Evolutionary conservation across 2,888 invertebrate genomes (phyloP).

Genomic region (Macrostomum cliftonense): DNA sequence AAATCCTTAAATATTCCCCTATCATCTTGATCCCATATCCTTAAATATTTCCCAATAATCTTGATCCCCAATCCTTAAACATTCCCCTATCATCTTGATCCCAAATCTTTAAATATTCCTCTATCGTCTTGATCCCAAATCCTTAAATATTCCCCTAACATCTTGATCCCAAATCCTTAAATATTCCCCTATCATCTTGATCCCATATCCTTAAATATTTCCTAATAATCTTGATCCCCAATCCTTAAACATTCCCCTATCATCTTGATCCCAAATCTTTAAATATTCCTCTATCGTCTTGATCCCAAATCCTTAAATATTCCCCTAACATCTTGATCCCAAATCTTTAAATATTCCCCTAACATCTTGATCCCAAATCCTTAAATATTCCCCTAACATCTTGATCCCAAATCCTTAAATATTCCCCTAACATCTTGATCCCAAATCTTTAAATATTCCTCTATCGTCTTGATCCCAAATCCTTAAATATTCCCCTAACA

Average conservation of each 20-base stretch:
- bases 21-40: neutral
- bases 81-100: no score
- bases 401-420: no score
- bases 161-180: no score
- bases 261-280: no score
- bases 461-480: no score
- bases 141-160: slow-evolving; percentile 9
- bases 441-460: neutral
- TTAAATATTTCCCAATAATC: neutral
- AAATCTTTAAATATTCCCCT: neutral
- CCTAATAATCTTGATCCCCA: neutral
- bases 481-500: neutral
- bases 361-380: neutral
- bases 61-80: no score
- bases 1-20: no score
- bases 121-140: neutral
- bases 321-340: no score
- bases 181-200: no score
- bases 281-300: neutral
- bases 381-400: neutral
- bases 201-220: no score
- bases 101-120: neutral
- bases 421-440: neutral
- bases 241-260: neutral
- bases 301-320: neutral